Evolutionary conservation across 2,888 invertebrate species (phyloP).

Genomic region (Lacanobia wlatinum): DNA sequence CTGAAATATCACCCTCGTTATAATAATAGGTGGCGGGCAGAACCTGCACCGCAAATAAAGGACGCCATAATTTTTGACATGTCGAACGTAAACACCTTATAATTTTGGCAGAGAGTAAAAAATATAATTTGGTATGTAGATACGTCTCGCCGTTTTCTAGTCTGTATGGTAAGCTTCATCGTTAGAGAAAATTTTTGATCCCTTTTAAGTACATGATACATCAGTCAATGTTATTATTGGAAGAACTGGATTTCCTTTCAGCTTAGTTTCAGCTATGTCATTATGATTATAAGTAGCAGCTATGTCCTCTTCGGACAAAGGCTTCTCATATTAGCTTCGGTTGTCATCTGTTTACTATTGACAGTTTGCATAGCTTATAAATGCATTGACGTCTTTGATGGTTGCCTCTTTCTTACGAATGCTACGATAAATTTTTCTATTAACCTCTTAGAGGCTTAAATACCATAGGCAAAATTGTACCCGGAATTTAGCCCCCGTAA

Average conservation of each 20-base stretch:
- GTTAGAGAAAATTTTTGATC: not conserved
- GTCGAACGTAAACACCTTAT: constrained; percentile 84
- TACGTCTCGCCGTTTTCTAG: not conserved
- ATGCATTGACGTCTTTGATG: too few species aligned
- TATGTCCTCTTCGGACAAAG: not conserved
- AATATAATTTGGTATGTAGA: constrained; percentile 25
- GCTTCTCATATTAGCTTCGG: too few species aligned
- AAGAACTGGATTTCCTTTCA: not conserved
- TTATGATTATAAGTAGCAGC: not conserved
- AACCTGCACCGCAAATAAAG: constrained; percentile 80
- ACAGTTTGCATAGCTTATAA: not conserved
- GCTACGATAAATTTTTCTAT: too few species aligned
- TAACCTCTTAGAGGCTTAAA: constrained; percentile 26
- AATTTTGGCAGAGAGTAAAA: constrained; percentile 75
- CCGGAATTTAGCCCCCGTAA: constrained; percentile 11
- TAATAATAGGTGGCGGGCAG: constrained; percentile 81
- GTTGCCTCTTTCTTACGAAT: not conserved
- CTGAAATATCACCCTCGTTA: constrained; percentile 75
- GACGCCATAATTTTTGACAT: constrained; percentile 85
- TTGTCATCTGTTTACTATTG: not conserved
- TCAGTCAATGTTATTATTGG: not conserved
- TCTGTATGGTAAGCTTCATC: not conserved
- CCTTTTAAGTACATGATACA: not conserved
- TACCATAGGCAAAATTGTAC: constrained; percentile 30
- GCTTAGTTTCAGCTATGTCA: not conserved